Evolutionary conservation across 64 coral and sea anemone genomes (phyloP).

Genomic region (Orbicella faveolata): DNA sequence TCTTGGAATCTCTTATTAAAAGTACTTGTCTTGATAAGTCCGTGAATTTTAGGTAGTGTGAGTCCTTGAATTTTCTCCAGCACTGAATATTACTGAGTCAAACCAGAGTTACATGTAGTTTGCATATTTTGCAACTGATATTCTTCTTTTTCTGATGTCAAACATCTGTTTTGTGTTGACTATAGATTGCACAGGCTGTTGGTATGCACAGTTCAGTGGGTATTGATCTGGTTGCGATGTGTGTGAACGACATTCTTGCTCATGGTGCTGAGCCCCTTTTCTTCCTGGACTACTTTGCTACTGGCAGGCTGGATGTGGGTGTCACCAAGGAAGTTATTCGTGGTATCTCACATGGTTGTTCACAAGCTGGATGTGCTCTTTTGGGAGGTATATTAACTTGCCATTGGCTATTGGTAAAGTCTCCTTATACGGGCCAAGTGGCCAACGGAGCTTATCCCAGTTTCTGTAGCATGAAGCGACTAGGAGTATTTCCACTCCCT

Average conservation of each 20-base stretch:
- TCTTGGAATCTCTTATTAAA: too few species aligned
- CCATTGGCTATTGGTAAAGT: too few species aligned
- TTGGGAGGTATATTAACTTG: constrained; percentile 63
- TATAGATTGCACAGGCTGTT: constrained; percentile 72
- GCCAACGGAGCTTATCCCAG: too few species aligned
- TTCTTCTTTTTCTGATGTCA: neutral
- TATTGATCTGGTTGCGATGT: constrained; percentile 95
- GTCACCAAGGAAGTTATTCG: constrained; percentile 74
- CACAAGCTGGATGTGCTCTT: constrained; percentile 89
- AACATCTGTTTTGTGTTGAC: neutral
- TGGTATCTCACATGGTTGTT: constrained; percentile 76
- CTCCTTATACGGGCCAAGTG: too few species aligned
- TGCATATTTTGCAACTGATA: too few species aligned
- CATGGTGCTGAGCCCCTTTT: constrained; percentile 92
- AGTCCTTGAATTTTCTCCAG: too few species aligned
- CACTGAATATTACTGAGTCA: too few species aligned
- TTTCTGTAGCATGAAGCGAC: too few species aligned
- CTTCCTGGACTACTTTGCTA: constrained; percentile 95
- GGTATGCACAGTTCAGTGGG: constrained; percentile 77
- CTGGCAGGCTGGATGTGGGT: constrained; percentile 64
- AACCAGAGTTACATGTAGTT: too few species aligned
- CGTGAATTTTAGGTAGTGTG: too few species aligned
- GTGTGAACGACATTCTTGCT: constrained; percentile 93
- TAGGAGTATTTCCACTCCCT: too few species aligned
- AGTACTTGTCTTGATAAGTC: too few species aligned